Evolutionary conservation across 2,113 vertebrate genomes (phyloP).

Genomic region (Haliaeetus leucogaster): DNA sequence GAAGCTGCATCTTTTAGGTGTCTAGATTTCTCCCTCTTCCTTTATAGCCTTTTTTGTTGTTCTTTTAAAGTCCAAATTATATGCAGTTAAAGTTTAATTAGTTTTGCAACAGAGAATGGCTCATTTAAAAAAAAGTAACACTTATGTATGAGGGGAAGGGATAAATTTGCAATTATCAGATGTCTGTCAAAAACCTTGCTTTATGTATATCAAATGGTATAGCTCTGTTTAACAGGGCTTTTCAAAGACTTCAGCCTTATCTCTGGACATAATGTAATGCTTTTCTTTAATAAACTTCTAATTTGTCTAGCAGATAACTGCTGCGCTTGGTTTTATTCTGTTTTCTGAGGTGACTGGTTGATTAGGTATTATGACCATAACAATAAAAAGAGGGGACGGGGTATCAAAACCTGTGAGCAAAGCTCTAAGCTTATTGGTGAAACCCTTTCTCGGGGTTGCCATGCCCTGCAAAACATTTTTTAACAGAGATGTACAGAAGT

Average conservation of each 20-base stretch:
- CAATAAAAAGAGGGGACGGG: background rate
- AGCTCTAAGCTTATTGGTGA: background rate
- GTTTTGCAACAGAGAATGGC: background rate
- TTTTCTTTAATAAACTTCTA: background rate
- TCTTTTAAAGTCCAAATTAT: background rate
- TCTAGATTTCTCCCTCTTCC: background rate
- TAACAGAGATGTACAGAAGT: background rate
- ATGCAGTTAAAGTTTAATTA: background rate
- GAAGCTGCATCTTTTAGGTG: background rate
- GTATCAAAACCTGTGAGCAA: background rate
- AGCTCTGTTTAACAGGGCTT: background rate
- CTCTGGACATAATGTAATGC: background rate
- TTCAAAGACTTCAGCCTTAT: background rate
- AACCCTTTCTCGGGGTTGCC: background rate
- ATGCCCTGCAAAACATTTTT: background rate
- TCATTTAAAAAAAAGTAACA: background rate
- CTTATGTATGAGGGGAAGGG: background rate
- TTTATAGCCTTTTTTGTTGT: background rate
- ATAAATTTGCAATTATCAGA: background rate
- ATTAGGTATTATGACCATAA: background rate
- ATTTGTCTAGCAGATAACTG: background rate
- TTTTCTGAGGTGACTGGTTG: background rate
- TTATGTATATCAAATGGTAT: background rate
- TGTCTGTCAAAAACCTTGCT: background rate
- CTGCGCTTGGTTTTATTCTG: background rate